Conservation (phyloP, 2,888 invertebrate genomes). For the Cataglyphis rosenhaueri region DNA sequence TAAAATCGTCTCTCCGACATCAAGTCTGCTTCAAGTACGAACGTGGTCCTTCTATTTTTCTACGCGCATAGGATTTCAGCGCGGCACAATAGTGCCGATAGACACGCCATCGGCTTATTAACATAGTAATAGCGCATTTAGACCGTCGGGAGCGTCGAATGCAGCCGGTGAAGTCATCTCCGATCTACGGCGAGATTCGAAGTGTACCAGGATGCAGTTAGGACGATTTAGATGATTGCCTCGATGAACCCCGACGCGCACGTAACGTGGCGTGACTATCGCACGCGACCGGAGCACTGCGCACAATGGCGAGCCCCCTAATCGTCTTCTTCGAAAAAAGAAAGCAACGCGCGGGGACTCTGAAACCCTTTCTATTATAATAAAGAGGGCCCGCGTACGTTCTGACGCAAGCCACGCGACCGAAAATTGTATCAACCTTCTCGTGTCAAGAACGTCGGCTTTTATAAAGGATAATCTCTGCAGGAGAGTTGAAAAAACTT, state of each 20-base stretch:
- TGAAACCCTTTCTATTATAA: conserved; percentile 61
- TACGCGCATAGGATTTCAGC: conserved; percentile 28
- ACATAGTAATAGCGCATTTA: conserved; percentile 51
- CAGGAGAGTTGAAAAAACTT: neutral
- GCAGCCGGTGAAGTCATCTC: conserved; percentile 46
- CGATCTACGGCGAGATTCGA: conserved; percentile 15
- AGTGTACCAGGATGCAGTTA: conserved; percentile 54
- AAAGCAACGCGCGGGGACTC: conserved; percentile 39
- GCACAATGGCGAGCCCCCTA: conserved; percentile 68
- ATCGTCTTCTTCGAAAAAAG: conserved; percentile 70
- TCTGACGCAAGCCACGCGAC: conserved; percentile 77
- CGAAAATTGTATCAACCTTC: conserved; percentile 27
- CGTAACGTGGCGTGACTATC: conserved; percentile 78
- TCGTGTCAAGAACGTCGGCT: neutral
- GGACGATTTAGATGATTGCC: conserved; percentile 80
- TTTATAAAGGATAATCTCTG: conserved; percentile 2
- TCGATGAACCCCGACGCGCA: conserved; percentile 58
- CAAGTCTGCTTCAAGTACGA: neutral
- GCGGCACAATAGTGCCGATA: conserved; percentile 45
- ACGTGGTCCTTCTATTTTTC: neutral
- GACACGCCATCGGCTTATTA: conserved; percentile 57
- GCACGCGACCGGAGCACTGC: conserved; percentile 76
- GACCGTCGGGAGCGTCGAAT: conserved; percentile 40
- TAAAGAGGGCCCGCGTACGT: conserved; percentile 52
- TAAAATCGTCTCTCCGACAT: conserved; percentile 26